phyloP scores from a whole-genome alignment of 2,888 invertebrate genomes.

The Euspilapteryx auroguttella region DNA sequence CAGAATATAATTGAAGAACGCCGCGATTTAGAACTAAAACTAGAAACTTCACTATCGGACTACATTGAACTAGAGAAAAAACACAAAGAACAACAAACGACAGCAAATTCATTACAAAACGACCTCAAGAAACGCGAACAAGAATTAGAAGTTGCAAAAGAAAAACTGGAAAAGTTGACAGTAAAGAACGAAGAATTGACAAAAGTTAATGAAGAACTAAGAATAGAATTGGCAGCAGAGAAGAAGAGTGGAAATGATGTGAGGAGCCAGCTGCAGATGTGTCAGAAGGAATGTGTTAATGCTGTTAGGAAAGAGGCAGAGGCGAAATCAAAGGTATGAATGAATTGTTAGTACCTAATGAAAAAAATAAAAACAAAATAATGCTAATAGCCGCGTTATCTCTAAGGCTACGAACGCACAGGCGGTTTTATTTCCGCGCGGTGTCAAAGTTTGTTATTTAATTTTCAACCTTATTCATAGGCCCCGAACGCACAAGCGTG shows the following conservation, averaged over 20 bases:
- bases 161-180: conserved; percentile 28
- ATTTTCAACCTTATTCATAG: no score
- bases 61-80: conserved; percentile 50
- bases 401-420: no score
- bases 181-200: conserved; percentile 19
- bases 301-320: conserved; percentile 35
- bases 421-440: no score
- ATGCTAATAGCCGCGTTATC: no score
- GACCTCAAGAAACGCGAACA: conserved; percentile 34
- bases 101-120: conserved; percentile 17
- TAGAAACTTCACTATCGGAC: conserved; percentile 50
- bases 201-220: conserved; percentile 25
- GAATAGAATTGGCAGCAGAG: conserved; percentile 29
- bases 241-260: conserved; percentile 32
- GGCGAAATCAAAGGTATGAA: conserved; percentile 37
- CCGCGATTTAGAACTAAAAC: conserved; percentile 58
- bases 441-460: no score
- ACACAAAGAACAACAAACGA: conserved; percentile 24
- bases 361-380: no score
- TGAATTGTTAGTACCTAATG: no score
- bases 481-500: no score
- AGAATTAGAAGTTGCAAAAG: conserved; percentile 43
- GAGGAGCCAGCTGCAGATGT: conserved; percentile 20
- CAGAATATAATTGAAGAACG: conserved; percentile 45
- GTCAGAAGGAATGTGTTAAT: conserved; percentile 29